These are phyloP conservation scores for Maccullochella peelii DNA, from an alignment of 2,113 vertebrate genomes.

Conservation along the genomic window DNA sequence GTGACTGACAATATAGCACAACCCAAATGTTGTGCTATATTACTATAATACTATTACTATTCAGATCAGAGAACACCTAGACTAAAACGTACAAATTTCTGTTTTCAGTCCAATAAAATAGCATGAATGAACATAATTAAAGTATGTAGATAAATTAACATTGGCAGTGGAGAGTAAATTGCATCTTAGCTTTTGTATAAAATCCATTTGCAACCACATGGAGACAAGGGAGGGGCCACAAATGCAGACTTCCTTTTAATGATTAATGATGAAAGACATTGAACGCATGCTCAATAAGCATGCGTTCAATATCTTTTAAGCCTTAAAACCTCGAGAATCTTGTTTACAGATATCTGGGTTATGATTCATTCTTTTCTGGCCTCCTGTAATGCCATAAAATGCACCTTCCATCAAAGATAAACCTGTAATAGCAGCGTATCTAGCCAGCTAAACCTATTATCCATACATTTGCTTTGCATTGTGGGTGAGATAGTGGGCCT, in stretches of 20 bases:
- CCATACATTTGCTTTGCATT: slow-evolving; percentile 66
- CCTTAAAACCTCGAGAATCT: slow-evolving; percentile 60
- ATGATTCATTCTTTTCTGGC: slow-evolving; percentile 57
- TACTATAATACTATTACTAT: slow-evolving; percentile 24
- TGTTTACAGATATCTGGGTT: slow-evolving; percentile 65
- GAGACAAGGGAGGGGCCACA: slow-evolving; percentile 7
- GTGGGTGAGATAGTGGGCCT: slow-evolving; percentile 49
- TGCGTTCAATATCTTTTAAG: too few species aligned
- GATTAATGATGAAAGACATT: slow-evolving; percentile 64
- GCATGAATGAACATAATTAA: slow-evolving; percentile 18
- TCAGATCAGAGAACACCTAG: not conserved
- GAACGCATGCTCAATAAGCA: slow-evolving; percentile 40
- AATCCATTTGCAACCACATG: slow-evolving; percentile 53
- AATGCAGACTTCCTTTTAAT: slow-evolving; percentile 45
- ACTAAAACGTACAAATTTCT: not conserved
- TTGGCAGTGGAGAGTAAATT: slow-evolving; percentile 22
- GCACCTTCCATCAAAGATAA: slow-evolving; percentile 70
- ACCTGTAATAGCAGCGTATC: slow-evolving; percentile 63
- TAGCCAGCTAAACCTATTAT: slow-evolving; percentile 70
- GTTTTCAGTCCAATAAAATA: slow-evolving; percentile 23
- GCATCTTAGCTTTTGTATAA: slow-evolving; percentile 38
- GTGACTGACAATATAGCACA: slow-evolving; percentile 38
- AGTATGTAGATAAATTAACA: slow-evolving; percentile 57
- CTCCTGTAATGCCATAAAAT: slow-evolving; percentile 65
- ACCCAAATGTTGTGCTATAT: slow-evolving; percentile 15